These are phyloP conservation scores for Toxotes lorentzi DNA, from an alignment of 2,797 vertebrate genomes.

Conservation along the genomic window DNA sequence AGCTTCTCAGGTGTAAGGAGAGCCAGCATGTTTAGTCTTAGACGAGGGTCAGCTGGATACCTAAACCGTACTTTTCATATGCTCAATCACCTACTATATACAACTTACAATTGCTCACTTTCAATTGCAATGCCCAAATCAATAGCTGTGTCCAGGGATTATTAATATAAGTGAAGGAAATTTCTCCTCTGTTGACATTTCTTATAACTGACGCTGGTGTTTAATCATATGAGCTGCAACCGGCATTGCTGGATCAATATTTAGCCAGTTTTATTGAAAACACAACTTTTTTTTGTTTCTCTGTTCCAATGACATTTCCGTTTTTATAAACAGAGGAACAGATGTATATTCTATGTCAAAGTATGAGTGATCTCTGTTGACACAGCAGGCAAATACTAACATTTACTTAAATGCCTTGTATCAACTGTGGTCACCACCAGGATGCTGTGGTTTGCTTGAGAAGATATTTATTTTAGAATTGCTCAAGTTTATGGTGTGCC, in stretches of 20 bases:
- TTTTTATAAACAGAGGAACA: not conserved
- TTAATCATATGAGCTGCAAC: not conserved
- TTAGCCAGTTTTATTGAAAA: too few species aligned
- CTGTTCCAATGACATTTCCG: too few species aligned
- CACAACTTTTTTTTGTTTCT: too few species aligned
- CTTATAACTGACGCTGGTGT: not conserved
- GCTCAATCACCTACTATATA: too few species aligned
- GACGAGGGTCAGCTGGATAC: too few species aligned
- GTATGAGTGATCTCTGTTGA: not conserved
- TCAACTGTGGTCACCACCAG: not conserved
- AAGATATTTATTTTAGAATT: not conserved
- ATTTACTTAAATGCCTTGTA: not conserved
- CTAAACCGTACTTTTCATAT: too few species aligned
- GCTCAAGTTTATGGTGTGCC: not conserved
- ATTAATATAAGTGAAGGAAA: not conserved
- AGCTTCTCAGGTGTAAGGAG: too few species aligned
- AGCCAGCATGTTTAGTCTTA: too few species aligned
- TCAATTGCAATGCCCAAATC: not conserved
- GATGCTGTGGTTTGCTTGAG: not conserved
- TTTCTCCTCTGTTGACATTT: constrained; percentile 1
- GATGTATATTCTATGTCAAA: too few species aligned
- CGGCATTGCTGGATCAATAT: not conserved
- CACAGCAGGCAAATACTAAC: not conserved
- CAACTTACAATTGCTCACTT: not conserved
- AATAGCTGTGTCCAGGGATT: constrained; percentile 16